Evolutionary conservation across 2,113 vertebrate species (phyloP), one percentile per base, ranked within the genome.

Genomic region (Ctenomys sociabilis): DNA sequence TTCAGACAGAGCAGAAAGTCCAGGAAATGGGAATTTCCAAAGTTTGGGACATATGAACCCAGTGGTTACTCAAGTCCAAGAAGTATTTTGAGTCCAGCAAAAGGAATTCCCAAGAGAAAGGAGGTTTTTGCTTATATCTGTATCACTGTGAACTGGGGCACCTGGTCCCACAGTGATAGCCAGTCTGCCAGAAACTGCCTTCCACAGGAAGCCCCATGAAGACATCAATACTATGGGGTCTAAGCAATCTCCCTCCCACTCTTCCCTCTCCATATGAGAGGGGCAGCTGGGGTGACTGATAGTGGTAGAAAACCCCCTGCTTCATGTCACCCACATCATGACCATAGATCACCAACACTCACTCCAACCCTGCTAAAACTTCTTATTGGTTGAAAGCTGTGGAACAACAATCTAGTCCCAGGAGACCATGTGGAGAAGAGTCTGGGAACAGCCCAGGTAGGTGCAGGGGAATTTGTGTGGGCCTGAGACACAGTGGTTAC

Each of bases 51-150:
- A 70, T 28, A 57, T 43, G 26, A 72, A 0, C 6, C 30, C 3
- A 4, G 17, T 49, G 3, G 12, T 6, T 12, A 28, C 7, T 26
- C 1, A 19, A 3, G 19, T 12, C 1, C n/a, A 14, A 37, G 5
- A 13, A 8, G n/a, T 35, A 64, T 26, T 32, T 57, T 57, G 5
- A 43, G 21, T 2, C 19, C 12, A 12, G 9, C 2, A 11, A 21
- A 2, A 10, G 30, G 9, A 19, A 52, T 13, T 4, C 5, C 70
- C 59, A 19, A 16, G 14, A 10, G 19, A 35, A 5, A 35, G 9
- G n/a, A 30, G 40, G 37, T 49, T 88, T 70, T 49, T 73, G 16
- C 24, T 72, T 8, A 12, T 16, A 21, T 68, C 28, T 35, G 13
- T 66, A 13, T 17, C 83, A 66, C 12, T 22, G 35, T 77, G 45